Evolutionary conservation across 1,140 invertebrate species (phyloP).

Genomic region (Heliconius melpomene): DNA sequence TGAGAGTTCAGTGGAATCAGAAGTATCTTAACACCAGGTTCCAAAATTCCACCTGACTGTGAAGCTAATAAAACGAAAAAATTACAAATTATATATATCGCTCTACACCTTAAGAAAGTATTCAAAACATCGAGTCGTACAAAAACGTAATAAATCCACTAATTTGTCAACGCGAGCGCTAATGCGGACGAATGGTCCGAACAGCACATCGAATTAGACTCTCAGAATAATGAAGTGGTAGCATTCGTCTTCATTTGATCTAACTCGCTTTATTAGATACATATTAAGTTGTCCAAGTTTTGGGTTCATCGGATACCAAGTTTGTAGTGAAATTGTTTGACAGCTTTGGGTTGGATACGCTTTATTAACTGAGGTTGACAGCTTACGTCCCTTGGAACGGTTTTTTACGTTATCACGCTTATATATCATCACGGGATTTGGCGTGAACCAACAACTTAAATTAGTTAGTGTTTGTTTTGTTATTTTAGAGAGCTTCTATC

Average conservation of each 20-base stretch:
- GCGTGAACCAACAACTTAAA: constrained; percentile 29
- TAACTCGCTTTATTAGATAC: constrained; percentile 61
- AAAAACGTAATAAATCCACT: constrained; percentile 59
- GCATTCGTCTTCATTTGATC: constrained; percentile 66
- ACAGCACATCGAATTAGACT: constrained; percentile 65
- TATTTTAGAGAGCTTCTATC: background rate
- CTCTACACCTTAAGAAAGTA: background rate
- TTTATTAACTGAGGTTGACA: constrained; percentile 44
- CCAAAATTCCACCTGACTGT: background rate
- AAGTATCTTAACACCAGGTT: too few relatives aligned
- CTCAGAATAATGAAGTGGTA: constrained; percentile 65
- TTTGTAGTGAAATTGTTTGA: constrained; percentile 55
- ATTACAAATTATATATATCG: background rate
- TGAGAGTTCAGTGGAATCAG: too few relatives aligned
- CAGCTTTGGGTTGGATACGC: constrained; percentile 52
- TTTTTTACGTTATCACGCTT: constrained; percentile 38
- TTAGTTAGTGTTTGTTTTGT: constrained; percentile 19
- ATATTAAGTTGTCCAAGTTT: constrained; percentile 52
- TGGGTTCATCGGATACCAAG: constrained; percentile 48
- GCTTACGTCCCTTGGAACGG: constrained; percentile 28
- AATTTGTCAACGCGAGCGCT: constrained; percentile 60
- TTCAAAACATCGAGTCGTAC: constrained; percentile 38
- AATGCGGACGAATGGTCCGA: constrained; percentile 66
- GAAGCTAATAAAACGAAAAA: background rate
- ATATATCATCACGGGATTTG: constrained; percentile 31